Evolutionary conservation across 2,797 vertebrate species (phyloP).

Genomic region (Esox masquinongy): DNA sequence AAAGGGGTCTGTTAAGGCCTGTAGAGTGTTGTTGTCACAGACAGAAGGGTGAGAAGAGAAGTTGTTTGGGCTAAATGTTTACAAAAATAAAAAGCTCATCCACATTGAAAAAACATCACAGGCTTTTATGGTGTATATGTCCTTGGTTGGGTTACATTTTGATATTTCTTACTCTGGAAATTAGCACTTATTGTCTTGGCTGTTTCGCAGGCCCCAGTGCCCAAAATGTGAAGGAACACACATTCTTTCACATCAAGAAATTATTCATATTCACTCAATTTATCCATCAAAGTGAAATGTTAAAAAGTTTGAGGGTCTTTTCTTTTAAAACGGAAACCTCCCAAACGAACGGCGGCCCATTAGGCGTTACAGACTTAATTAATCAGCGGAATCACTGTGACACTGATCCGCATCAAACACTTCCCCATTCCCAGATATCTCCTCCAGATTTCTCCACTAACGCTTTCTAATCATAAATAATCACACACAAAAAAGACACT

Average conservation of each 20-base stretch:
- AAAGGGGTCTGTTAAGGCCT: slow-evolving; percentile 27
- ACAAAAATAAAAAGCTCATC: no score
- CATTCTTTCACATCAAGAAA: slow-evolving; percentile 37
- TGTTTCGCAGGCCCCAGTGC: background rate
- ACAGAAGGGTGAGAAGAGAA: slow-evolving; percentile 29
- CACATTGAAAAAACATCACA: background rate
- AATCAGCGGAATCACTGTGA: slow-evolving; percentile 68
- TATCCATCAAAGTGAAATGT: slow-evolving; percentile 67
- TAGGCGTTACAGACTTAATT: slow-evolving; percentile 71
- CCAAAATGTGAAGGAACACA: slow-evolving; percentile 1
- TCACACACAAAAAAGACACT: slow-evolving; percentile 76
- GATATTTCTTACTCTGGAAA: background rate
- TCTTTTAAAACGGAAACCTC: slow-evolving; percentile 57
- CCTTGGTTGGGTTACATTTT: background rate
- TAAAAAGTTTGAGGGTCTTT: slow-evolving; percentile 64
- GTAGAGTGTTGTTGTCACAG: slow-evolving; percentile 19
- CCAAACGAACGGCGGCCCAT: slow-evolving; percentile 56
- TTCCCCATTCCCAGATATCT: slow-evolving; percentile 68
- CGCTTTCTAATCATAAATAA: slow-evolving; percentile 83
- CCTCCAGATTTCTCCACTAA: slow-evolving; percentile 72
- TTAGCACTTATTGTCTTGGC: background rate
- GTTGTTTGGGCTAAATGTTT: no score
- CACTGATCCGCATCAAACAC: slow-evolving; percentile 76
- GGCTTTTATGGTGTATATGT: background rate
- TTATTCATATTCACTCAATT: slow-evolving; percentile 55